These are phyloP conservation scores for Ivindomyrus marchei DNA, from an alignment of 2,113 vertebrate species.

Conservation along the genomic window DNA sequence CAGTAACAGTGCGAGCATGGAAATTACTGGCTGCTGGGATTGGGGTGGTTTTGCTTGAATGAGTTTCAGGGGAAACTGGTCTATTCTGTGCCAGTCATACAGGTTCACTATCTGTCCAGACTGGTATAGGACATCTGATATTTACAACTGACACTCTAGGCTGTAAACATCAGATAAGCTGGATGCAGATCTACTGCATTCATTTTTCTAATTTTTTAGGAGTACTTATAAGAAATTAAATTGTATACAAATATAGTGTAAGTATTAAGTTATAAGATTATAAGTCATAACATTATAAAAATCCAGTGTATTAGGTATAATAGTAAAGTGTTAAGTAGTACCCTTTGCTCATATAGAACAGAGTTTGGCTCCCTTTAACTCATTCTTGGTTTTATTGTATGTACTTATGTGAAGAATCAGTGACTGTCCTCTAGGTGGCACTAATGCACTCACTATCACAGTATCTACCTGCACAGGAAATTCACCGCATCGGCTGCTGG, in stretches of 20 bases:
- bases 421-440: neutral
- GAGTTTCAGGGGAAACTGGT: neutral
- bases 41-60: neutral
- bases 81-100: neutral
- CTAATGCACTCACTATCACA: constrained; percentile 2
- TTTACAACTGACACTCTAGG: neutral
- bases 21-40: neutral
- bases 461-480: neutral
- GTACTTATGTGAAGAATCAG: neutral
- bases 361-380: neutral
- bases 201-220: neutral
- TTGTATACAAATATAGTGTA: neutral
- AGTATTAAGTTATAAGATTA: neutral
- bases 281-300: neutral
- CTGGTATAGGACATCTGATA: neutral
- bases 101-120: neutral
- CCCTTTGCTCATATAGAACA: neutral
- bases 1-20: neutral
- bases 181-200: neutral
- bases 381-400: neutral
- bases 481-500: neutral
- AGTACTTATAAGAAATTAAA: neutral
- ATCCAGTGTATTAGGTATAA: neutral
- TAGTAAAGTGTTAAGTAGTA: neutral
- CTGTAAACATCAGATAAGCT: neutral